Evolutionary conservation across 2,888 invertebrate species (phyloP), one percentile per base, ranked within the genome.

Genomic region (Eutolmus rufibarbis): DNA sequence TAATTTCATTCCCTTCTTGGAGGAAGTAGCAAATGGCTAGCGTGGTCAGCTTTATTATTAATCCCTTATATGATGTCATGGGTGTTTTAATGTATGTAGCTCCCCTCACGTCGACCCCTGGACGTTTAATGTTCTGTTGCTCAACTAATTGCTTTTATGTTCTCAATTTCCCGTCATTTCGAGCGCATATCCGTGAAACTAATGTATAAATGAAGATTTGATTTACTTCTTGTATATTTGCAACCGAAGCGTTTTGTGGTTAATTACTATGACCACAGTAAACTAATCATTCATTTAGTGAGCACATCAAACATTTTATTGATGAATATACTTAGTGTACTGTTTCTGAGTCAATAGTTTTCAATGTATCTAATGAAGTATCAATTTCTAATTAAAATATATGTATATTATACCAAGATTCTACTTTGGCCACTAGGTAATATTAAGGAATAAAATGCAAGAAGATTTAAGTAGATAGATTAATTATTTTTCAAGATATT

Each of bases 71-170:
- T 43, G 43, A 43, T 43, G 43, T 46, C 31, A 43, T 74, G 19
- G 14, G 40, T 74, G 46, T 74, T 23, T 74, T 40, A 43, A 37
- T n/a, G 46, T 9, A 37, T n/a, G 46, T 9, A n/a, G 40, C 40
- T 23, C 46, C 85, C 74, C 74, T 40, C 43, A 28, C 14, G 9
- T 12, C 2, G 23, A 23, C 23, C 28, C 23, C 66, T 66, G 23
- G 40, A 66, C 37, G 66, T 9, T 79, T 23, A 28, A 66, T 66
- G 66, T 14, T 51, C 57, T 76, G 46, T 31, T 37, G 19, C 37
- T 66, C 74, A 82, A 86, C 88, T 88, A 88, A 88, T 88, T 88
- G 88, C 87, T 74, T 86, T 86, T 84, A 87, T 86, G 87, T 86
- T 87, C 28, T 84, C 85, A 87, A 87, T 88, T 87, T 88, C 88